phyloP scores from a whole-genome alignment of 2,888 invertebrate genomes.

The Physocephala rufipes region DNA sequence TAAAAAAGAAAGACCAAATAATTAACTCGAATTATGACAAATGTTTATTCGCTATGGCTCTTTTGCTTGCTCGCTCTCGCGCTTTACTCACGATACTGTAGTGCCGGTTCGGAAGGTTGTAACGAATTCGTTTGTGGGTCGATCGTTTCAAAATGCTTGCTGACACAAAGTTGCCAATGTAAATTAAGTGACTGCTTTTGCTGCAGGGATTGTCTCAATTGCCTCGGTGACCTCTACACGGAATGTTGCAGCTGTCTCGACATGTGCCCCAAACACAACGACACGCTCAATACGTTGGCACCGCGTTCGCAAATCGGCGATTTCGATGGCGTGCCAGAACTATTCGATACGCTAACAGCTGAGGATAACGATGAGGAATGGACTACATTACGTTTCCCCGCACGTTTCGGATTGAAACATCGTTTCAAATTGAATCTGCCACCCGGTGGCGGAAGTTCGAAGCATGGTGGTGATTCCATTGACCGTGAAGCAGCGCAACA shows the following conservation, averaged over 20 bases:
- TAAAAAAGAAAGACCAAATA: not conserved
- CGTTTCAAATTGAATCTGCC: slow-evolving; percentile 39
- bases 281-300: slow-evolving; percentile 60
- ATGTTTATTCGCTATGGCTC: not conserved
- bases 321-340: slow-evolving; percentile 79
- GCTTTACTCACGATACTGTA: not conserved
- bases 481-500: slow-evolving; percentile 43
- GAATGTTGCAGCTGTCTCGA: slow-evolving; percentile 73
- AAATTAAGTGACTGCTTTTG: slow-evolving; percentile 89
- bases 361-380: slow-evolving; percentile 67
- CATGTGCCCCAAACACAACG: slow-evolving; percentile 81
- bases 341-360: slow-evolving; percentile 83
- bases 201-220: slow-evolving; percentile 90
- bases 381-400: slow-evolving; percentile 57
- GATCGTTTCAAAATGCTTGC: slow-evolving; percentile 94
- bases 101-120: slow-evolving; percentile 51
- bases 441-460: not conserved
- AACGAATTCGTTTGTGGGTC: slow-evolving; percentile 76
- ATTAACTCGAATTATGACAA: not conserved
- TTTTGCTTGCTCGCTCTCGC: not conserved
- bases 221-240: slow-evolving; percentile 85
- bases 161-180: slow-evolving; percentile 94
- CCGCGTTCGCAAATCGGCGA: slow-evolving; percentile 86
- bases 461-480: slow-evolving; percentile 41
- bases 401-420: slow-evolving; percentile 50